These are phyloP conservation scores for Orthonevra nobilis DNA, from an alignment of 2,888 invertebrate species.

Conservation along the genomic window DNA sequence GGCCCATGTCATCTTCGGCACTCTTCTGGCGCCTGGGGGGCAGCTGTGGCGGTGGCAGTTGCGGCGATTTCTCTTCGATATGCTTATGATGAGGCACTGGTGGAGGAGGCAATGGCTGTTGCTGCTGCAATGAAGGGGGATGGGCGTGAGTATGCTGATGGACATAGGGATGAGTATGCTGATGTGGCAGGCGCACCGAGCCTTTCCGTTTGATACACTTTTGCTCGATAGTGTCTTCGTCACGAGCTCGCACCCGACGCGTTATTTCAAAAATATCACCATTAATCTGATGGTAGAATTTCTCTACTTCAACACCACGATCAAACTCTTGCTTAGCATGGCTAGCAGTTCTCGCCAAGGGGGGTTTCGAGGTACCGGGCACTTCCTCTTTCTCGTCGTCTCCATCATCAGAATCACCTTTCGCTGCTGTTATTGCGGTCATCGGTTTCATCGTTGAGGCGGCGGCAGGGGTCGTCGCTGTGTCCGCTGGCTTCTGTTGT, in stretches of 20 bases:
- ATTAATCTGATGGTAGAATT: slow-evolving; percentile 80
- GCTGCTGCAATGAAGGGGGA: slow-evolving; percentile 50
- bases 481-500: slow-evolving; percentile 73
- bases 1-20: slow-evolving; percentile 72
- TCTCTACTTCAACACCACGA: slow-evolving; percentile 79
- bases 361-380: slow-evolving; percentile 59
- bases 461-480: not conserved
- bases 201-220: slow-evolving; percentile 77
- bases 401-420: slow-evolving; percentile 73
- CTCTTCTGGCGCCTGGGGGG: slow-evolving; percentile 73
- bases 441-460: slow-evolving; percentile 73
- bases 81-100: slow-evolving; percentile 70
- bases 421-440: slow-evolving; percentile 74
- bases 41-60: slow-evolving; percentile 74
- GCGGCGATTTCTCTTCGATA: slow-evolving; percentile 65
- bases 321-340: slow-evolving; percentile 77
- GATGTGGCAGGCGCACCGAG: slow-evolving; percentile 74
- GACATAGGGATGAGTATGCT: slow-evolving; percentile 68
- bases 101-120: slow-evolving; percentile 67
- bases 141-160: slow-evolving; percentile 63
- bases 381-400: slow-evolving; percentile 74
- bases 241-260: slow-evolving; percentile 77
- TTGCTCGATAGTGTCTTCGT: slow-evolving; percentile 79
- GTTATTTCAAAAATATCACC: slow-evolving; percentile 80
- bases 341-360: slow-evolving; percentile 74